Evolutionary conservation across 2,888 invertebrate genomes (phyloP), one percentile per base, ranked within the genome.

Genomic region (Syritta pipiens): DNA sequence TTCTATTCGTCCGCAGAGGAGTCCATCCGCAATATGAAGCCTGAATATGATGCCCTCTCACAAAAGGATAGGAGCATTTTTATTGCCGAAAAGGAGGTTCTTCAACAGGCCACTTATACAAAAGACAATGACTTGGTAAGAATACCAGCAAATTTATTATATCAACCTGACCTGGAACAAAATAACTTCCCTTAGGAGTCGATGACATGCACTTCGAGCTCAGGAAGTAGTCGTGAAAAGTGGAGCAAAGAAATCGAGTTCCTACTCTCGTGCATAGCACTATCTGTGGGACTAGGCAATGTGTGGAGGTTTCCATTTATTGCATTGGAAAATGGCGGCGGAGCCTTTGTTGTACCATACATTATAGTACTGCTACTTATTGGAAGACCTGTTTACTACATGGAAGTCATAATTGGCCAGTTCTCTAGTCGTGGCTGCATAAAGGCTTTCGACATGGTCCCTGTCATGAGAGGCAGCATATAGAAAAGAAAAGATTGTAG

Each of bases 381-480:
- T 37, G 93, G 93, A 5, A 89, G 92, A 76, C 93, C 93, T 0
- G 87, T 94, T 46, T 94, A 94, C 84, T 93, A 93, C 84, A 88
- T 95, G 88, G 94, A 95, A 86, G 92, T 93, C 84, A 88, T 92
- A 1, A 86, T 94, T 22, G 95, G 94, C 4, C 95, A 95, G 86
- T 95, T 94, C 85, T 91, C 92, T 6, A 92, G 93, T 81, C 90
- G 91, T 67, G 94, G 94, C 1, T 92, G 92, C 63, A 91, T 93
- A 9, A 92, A 92, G 82, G 91, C 93, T 12, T 90, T 89, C 60
- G 93, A 93, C 75, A 89, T 93, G 85, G 90, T 90, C 4, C 94
- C 94, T 6, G 89, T 93, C 0, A 90, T 94, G 85, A 93, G 91
- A 91, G 94, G 94, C 93, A 83, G 82, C 82, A 48, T 17, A 12